These are phyloP conservation scores for Actinopyga echinites DNA, from an alignment of 53 echinoderm and acorn worm genomes.

Conservation along the genomic window DNA sequence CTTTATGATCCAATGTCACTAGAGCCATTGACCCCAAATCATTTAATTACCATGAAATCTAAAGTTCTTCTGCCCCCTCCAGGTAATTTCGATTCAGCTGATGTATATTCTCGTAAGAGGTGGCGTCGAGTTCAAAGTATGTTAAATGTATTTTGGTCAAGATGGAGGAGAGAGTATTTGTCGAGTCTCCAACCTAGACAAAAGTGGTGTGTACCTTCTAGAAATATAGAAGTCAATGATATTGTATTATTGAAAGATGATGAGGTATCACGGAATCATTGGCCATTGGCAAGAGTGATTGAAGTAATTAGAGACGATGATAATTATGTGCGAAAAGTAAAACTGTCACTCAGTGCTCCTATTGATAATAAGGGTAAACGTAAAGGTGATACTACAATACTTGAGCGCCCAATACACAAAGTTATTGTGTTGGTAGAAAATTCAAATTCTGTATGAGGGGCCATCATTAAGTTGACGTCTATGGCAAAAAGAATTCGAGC, in stretches of 20 bases:
- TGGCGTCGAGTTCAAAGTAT: conserved; percentile 11
- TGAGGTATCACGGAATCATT: not conserved
- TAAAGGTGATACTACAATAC: not conserved
- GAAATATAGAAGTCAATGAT: conserved; percentile 29
- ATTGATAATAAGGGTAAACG: conserved; percentile 3
- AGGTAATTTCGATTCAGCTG: not conserved
- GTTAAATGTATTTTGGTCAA: conserved; percentile 25
- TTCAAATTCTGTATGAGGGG: not conserved
- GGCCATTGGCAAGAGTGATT: not conserved
- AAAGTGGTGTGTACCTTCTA: conserved; percentile 1
- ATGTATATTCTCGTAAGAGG: not conserved
- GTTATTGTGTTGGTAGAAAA: not conserved
- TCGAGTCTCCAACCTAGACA: conserved; percentile 8
- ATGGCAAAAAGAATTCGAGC: too few species aligned
- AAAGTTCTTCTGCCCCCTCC: conserved; percentile 14
- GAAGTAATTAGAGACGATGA: not conserved
- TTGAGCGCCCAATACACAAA: conserved; percentile 12
- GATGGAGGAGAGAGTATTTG: conserved; percentile 40
- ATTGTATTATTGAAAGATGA: conserved; percentile 24
- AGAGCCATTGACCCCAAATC: not conserved
- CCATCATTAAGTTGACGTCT: not conserved
- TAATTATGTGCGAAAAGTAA: not conserved
- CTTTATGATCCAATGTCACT: conserved; percentile 7
- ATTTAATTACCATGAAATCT: not conserved
- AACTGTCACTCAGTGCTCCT: not conserved